Percentiles rank a stretch among this genome's conserved stretches.
phyloP scores from a whole-genome alignment of 1,140 invertebrate genomes.

The Drosophila yakuba region DNA sequence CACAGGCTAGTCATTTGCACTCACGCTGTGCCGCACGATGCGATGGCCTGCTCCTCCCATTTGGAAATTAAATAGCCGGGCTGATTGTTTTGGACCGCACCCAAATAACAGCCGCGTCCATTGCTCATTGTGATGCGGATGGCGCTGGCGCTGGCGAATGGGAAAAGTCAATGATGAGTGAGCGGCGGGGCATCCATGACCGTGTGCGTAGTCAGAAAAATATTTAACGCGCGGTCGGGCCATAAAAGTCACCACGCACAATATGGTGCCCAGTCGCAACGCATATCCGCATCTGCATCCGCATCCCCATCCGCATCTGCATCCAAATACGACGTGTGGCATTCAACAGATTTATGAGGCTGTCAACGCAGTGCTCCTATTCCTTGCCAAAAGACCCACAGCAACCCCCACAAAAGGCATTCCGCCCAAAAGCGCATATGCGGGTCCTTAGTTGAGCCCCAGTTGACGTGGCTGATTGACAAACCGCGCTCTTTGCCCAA shows the following conservation, averaged over 20 bases:
- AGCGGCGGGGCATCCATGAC: constrained; percentile 30
- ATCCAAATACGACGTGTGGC: constrained; percentile 48
- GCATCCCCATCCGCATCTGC: constrained; percentile 17
- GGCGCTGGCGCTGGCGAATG: background rate
- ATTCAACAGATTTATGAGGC: constrained; percentile 73
- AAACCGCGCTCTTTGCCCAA: constrained; percentile 74
- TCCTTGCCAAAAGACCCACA: background rate
- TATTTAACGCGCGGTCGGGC: constrained; percentile 61
- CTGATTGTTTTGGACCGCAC: constrained; percentile 23
- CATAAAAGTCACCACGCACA: constrained; percentile 60
- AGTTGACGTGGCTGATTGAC: constrained; percentile 66
- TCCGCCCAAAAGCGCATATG: constrained; percentile 19
- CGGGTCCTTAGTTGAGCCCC: constrained; percentile 22
- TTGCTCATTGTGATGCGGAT: constrained; percentile 20
- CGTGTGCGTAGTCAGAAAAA: constrained; percentile 45
- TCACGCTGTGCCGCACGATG: background rate
- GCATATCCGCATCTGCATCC: constrained; percentile 25
- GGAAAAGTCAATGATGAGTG: constrained; percentile 35
- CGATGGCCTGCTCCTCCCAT: background rate
- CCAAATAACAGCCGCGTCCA: constrained; percentile 7
- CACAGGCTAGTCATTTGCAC: background rate
- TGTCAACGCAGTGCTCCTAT: constrained; percentile 46
- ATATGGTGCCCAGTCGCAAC: constrained; percentile 36
- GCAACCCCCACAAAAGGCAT: constrained; percentile 1
- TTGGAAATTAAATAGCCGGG: constrained; percentile 36